Conservation (phyloP, 1,140 invertebrate genomes). For the Hesperophylax magnus region DNA sequence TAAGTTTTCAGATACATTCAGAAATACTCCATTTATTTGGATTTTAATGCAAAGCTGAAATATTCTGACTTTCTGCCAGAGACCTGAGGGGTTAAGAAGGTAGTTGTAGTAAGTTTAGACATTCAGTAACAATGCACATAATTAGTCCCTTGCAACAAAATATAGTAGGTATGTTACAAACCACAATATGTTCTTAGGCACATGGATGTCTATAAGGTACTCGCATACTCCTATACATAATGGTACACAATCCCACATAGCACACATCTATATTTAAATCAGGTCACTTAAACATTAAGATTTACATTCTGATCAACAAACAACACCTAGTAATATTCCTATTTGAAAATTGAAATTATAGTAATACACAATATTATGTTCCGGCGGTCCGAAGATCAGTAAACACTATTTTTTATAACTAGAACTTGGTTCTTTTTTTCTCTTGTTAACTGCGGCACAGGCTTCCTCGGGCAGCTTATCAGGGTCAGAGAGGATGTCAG, state of each 20-base stretch:
- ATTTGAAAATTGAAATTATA: constrained; percentile 18
- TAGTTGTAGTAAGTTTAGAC: too few species aligned
- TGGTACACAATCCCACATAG: constrained; percentile 15
- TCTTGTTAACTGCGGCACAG: constrained; percentile 70
- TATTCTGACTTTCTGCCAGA: too few species aligned
- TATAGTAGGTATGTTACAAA: too few species aligned
- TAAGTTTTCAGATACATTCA: too few species aligned
- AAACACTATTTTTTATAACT: constrained; percentile 44
- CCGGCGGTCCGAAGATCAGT: not conserved
- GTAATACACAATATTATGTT: constrained; percentile 15
- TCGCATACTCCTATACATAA: constrained; percentile 18
- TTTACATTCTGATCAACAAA: constrained; percentile 22
- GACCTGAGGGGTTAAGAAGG: too few species aligned
- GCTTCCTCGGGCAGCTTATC: constrained; percentile 90
- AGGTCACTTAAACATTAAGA: constrained; percentile 56
- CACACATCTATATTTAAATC: constrained; percentile 44
- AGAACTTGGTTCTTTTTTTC: constrained; percentile 46
- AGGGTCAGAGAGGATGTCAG: constrained; percentile 93
- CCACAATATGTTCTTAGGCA: constrained; percentile 28
- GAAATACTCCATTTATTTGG: too few species aligned
- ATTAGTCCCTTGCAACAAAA: too few species aligned
- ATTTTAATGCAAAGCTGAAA: too few species aligned
- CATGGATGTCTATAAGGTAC: constrained; percentile 27
- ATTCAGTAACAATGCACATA: too few species aligned
- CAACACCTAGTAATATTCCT: constrained; percentile 2